These are phyloP conservation scores for Sphaeridia pumilis DNA, from an alignment of 2,888 invertebrate genomes.

Conservation along the genomic window DNA sequence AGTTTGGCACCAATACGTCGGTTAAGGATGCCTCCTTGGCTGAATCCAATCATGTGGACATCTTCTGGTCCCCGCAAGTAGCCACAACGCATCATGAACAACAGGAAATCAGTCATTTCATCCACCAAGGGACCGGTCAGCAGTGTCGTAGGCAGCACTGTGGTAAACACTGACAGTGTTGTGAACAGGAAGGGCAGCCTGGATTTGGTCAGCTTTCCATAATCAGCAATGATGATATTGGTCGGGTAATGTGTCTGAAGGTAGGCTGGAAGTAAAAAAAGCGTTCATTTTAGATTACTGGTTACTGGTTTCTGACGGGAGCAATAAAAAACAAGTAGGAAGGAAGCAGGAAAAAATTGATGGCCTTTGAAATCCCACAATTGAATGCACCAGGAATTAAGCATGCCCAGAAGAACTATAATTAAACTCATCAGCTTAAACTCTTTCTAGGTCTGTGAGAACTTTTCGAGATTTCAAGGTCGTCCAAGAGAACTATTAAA, in stretches of 20 bases:
- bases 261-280: neutral
- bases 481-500: too few species aligned
- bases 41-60: conserved; percentile 13
- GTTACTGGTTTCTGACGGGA: too few species aligned
- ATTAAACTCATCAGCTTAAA: too few species aligned
- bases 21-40: conserved; percentile 7
- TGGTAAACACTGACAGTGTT: conserved; percentile 1
- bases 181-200: conserved; percentile 11
- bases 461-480: too few species aligned
- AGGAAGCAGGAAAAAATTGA: too few species aligned
- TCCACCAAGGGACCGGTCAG: neutral
- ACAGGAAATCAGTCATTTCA: conserved; percentile 8
- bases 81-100: conserved; percentile 2
- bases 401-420: neutral
- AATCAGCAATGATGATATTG: conserved; percentile 18
- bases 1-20: conserved; percentile 6
- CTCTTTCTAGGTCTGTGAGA: too few species aligned
- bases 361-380: neutral
- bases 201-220: conserved; percentile 10
- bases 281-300: too few species aligned
- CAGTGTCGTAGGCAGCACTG: too few species aligned
- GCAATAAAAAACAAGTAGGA: too few species aligned
- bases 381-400: neutral
- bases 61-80: conserved; percentile 1
- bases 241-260: neutral